Evolutionary conservation across 2,888 invertebrate genomes (phyloP), one percentile per base, ranked within the genome.

Genomic region (Drosophila ezoana): DNA sequence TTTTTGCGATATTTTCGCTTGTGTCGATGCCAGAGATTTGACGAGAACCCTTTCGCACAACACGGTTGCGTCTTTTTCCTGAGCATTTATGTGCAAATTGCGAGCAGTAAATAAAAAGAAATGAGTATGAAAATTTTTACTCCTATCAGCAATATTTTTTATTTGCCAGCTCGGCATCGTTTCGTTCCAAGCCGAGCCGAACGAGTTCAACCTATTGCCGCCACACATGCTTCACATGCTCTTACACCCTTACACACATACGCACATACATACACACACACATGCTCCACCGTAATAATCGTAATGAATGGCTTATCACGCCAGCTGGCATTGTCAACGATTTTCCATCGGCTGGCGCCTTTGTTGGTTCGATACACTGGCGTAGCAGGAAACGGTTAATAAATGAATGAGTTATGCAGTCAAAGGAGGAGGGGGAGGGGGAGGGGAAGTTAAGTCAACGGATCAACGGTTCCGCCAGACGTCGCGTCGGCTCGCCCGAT

Each of bases 281-380:
- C 67, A 70, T 65, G 57, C 37, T 38, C 54, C 72, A 52, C 71
- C 59, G 72, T 87, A 88, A 87, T 87, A 89, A 89, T 89, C 87
- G 82, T 89, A 87, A 87, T 89, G 89, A 87, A 89, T 87, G 87
- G 85, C 85, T 85, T 89, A 88, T 87, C 86, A 88, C 85, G 87
- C 87, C 86, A 87, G 89, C 87, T 87, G 86, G 85, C 89, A 79
- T 82, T 87, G 87, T 87, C 86, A 87, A 82, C 81, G 76, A 86
- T 85, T 85, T 86, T 65, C 79, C 71, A 72, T 64, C 66, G 68
- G 57, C 44, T 64, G 87, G 75, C 75, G 84, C 81, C 79, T 70
- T 88, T 86, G 85, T 88, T 86, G 79, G 86, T 87, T 85, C 86
- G 77, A 85, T 84, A 84, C 63, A 62, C 45, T 44, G 18, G 40